A percentile compares a stretch with the other conserved stretches of the same genome.
Evolutionary conservation across 1,140 invertebrate species (phyloP).

Genomic region (Triops longicaudatus): DNA sequence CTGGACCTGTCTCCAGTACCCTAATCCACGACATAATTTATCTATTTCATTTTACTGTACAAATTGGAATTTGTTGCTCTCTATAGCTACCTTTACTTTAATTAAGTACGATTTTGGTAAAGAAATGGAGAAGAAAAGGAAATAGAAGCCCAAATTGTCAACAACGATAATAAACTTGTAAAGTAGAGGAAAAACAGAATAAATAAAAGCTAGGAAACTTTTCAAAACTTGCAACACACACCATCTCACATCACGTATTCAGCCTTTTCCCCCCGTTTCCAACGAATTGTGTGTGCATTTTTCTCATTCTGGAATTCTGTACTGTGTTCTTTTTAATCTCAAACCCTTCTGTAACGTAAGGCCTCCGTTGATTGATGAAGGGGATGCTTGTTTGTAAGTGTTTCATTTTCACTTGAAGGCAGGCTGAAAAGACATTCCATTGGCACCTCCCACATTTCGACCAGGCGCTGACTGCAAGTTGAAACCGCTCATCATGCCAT

Average conservation of each 20-base stretch:
- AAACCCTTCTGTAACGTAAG: not conserved
- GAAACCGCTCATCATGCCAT: not conserved
- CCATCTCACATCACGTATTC: not conserved
- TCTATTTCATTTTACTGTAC: not conserved
- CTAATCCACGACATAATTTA: not conserved
- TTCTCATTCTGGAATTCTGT: not conserved
- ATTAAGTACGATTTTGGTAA: slow-evolving; percentile 8
- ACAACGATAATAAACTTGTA: slow-evolving; percentile 1
- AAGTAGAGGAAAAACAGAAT: not conserved
- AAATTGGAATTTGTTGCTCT: not conserved
- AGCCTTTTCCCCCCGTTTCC: not conserved
- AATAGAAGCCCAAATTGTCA: slow-evolving; percentile 6
- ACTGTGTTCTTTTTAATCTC: not conserved
- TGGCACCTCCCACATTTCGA: not conserved
- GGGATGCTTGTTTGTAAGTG: not conserved
- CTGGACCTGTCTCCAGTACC: not conserved
- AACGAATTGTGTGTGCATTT: not conserved
- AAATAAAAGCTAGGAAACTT: not conserved
- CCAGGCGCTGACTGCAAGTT: not conserved
- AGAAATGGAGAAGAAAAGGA: not conserved
- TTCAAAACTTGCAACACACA: not conserved
- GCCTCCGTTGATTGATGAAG: slow-evolving; percentile 10
- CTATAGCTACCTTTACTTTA: slow-evolving; percentile 1
- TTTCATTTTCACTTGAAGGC: not conserved
- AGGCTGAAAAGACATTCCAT: not conserved